Base-by-base conservation (phyloP, 64 coral and sea anemone genomes). In the Porites australiensis region DNA sequence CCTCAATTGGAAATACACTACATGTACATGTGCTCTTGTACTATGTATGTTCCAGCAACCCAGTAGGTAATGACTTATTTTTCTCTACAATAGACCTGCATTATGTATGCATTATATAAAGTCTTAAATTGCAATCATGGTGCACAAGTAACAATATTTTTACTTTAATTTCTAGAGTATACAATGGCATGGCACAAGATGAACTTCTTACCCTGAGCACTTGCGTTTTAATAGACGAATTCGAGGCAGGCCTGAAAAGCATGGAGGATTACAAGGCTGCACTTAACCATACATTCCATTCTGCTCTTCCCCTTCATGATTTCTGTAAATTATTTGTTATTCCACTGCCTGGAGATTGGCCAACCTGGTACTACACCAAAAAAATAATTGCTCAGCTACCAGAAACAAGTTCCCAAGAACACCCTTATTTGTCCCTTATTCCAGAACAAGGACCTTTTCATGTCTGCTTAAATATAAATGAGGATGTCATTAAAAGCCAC, bases 331-430 rank as follows among this genome's bases (percentile, higher is more conserved):
- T 6, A 15, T 52, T 52, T 51, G 6, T 59, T 11, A 13, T 79
- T 6, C 51, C 77, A 54, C 81, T 75, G 22, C 77, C 48, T 37
- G 88, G 62, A 20, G 77, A 90, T 45, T 90, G 88, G 88, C 77
- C 88, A n/a, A n/a, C n/a, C 53, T 57, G 52, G 52, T 54, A 5
- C 9, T 54, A 54, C 9, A 54, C 52, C 52, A 54, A 54, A 54
- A 54, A 54, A 9, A 5, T 54, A 54, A 54, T 54, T 5, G 52
- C 52, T 54, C 52, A 54, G 52, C 9, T 14, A 27, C 74, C 50
- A 37, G 74, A 37, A 13, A 50, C 8, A 13, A 11, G 2, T 10
- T 50, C 43, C 50, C 43, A 77, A 37, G 50, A 8, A 10, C 4
- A 11, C 74, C 8, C 8, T 27, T 77, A 77, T 50, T 13, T 47